phyloP scores from a whole-genome alignment of 2,113 vertebrate species.

The Datnioides undecimradiatus region DNA sequence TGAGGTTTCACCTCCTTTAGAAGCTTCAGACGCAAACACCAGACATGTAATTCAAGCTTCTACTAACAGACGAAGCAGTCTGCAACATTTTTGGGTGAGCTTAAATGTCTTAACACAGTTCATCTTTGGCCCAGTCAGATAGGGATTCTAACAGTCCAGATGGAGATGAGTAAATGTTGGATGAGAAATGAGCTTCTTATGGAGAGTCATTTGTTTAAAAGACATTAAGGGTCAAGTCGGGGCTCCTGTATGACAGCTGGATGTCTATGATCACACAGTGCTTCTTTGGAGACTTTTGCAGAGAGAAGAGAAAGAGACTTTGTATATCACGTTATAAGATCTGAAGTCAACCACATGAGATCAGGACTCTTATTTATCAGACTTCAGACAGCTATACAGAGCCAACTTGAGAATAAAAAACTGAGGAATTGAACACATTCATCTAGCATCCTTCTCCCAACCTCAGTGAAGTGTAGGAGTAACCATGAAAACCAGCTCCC shows the following conservation, averaged over 20 bases:
- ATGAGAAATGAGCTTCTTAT: not conserved
- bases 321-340: not conserved
- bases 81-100: not conserved
- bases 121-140: not conserved
- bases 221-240: not conserved
- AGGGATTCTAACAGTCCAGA: not conserved
- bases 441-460: not conserved
- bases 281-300: not conserved
- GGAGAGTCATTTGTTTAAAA: not conserved
- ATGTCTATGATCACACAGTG: not conserved
- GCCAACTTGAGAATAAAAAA: not conserved
- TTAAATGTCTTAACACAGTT: not conserved
- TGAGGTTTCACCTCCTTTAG: not conserved
- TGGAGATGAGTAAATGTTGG: not conserved
- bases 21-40: not conserved
- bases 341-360: too few relatives aligned
- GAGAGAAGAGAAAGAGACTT: not conserved
- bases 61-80: not conserved
- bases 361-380: too few relatives aligned
- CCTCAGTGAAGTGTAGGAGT: not conserved
- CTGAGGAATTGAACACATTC: not conserved
- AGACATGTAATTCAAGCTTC: slow-evolving; percentile 1
- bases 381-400: not conserved
- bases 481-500: not conserved
- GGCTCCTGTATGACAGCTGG: not conserved